A percentile compares a stretch with the other conserved stretches of the same genome.
These are phyloP conservation scores for Theretra japonica DNA, from an alignment of 2,888 invertebrate species.

Conservation along the genomic window DNA sequence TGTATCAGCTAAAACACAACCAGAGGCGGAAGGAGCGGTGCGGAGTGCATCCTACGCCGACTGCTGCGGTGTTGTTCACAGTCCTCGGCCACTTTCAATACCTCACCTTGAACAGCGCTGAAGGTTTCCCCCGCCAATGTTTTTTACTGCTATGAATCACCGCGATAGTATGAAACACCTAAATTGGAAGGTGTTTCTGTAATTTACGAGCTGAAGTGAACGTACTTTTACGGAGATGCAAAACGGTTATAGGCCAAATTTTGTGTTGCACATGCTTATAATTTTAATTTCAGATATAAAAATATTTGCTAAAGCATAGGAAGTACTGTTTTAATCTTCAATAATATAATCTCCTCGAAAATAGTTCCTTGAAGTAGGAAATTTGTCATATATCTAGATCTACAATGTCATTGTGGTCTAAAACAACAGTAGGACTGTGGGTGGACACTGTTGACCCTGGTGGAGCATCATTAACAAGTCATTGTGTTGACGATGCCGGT, in stretches of 20 bases:
- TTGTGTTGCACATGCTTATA: neutral
- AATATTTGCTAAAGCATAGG: no score
- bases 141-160: slow-evolving; percentile 26
- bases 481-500: neutral
- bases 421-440: neutral
- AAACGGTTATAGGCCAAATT: neutral
- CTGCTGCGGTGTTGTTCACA: neutral
- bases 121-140: slow-evolving; percentile 24
- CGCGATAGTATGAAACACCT: slow-evolving; percentile 7
- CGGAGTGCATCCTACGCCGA: slow-evolving; percentile 5
- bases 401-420: neutral
- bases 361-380: neutral
- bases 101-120: slow-evolving; percentile 20
- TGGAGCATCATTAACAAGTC: neutral
- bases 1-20: neutral
- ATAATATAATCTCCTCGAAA: neutral
- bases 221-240: neutral
- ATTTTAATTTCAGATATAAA: neutral
- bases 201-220: slow-evolving; percentile 17
- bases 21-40: neutral
- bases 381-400: neutral
- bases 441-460: neutral
- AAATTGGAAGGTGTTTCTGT: neutral
- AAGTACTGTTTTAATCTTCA: neutral
- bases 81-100: slow-evolving; percentile 28